Base-by-base conservation (phyloP, 2,113 vertebrate species). In the Microtus montanus region DNA sequence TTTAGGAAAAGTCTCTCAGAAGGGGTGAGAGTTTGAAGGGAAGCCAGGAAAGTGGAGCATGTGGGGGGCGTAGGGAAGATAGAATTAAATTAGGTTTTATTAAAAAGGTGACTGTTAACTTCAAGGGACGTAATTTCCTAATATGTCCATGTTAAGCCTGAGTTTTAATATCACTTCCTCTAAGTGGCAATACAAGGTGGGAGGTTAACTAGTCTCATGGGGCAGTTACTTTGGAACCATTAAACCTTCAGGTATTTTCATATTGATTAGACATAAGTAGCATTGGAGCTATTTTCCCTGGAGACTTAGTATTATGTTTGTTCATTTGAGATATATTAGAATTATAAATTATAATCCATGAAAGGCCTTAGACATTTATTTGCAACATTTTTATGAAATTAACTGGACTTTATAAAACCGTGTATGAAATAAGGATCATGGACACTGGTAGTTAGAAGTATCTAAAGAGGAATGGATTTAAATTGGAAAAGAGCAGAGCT, bases 131-230 rank as follows among this genome's bases (percentile, higher is more conserved):
- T 1, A 47, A 24, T 92, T 79, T 84, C 4, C 49, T 79, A 1
- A 7, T 58, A 54, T 74, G n/a, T 20, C 47, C 2, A 33, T 10
- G 15, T 58, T 73, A 90, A 85, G 26, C 54, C 3, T 5, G 35
- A 47, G 5, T 74, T 92, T 92, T 87, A 94, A 61, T 75, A 49
- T 10, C 7, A 77, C 7, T 92, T 89, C 96, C 68, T 33, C 75
- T 89, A 86, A 89, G 41, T 91, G 38, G 22, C 5, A 78, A 13
- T 80, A 58, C 13, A 80, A 64, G 54, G 85, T 74, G 71, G 9
- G 17, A 49, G 70, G 10, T 63, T 86, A 73, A 28, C 5, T 33
- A 11, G 15, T 71, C 28, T 78, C 75, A 61, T 33, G 3, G 71
- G 13, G 11, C 61, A 85, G 61, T 61, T 89, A 64, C 26, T 73